Evolutionary conservation across 2,888 invertebrate genomes (phyloP).

Genomic region (Parnassius glacialis): DNA sequence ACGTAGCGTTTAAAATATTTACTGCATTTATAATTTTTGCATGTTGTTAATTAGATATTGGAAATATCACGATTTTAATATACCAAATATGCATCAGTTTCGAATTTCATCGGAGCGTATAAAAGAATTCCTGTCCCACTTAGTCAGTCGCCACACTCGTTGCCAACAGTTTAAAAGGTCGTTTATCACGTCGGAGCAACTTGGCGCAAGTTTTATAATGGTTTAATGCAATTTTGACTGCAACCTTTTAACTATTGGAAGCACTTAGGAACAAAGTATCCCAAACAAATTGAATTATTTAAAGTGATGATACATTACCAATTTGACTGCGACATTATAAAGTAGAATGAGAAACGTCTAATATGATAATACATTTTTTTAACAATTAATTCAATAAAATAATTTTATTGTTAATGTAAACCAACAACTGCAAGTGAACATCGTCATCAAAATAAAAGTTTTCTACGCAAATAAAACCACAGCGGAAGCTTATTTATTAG

Average conservation of each 20-base stretch:
- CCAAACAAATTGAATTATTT: constrained; percentile 60
- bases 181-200: constrained; percentile 58
- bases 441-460: constrained; percentile 28
- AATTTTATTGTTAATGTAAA: not conserved
- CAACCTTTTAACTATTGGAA: constrained; percentile 61
- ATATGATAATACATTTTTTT: too few species aligned
- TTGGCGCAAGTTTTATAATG: constrained; percentile 60
- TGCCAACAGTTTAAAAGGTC: constrained; percentile 73
- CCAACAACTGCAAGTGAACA: not conserved
- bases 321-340: not conserved
- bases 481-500: constrained; percentile 12
- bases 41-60: too few species aligned
- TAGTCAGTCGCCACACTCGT: constrained; percentile 43
- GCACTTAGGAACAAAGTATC: constrained; percentile 47
- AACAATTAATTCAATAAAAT: too few species aligned
- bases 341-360: too few species aligned
- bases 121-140: constrained; percentile 37
- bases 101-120: constrained; percentile 31
- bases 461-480: constrained; percentile 3
- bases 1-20: too few species aligned
- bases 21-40: too few species aligned
- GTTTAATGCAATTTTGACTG: constrained; percentile 62
- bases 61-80: too few species aligned
- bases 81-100: not conserved
- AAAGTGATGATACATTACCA: constrained; percentile 20